phyloP scores from a whole-genome alignment of 2,888 invertebrate genomes.

The Trissolcus japonicus region DNA sequence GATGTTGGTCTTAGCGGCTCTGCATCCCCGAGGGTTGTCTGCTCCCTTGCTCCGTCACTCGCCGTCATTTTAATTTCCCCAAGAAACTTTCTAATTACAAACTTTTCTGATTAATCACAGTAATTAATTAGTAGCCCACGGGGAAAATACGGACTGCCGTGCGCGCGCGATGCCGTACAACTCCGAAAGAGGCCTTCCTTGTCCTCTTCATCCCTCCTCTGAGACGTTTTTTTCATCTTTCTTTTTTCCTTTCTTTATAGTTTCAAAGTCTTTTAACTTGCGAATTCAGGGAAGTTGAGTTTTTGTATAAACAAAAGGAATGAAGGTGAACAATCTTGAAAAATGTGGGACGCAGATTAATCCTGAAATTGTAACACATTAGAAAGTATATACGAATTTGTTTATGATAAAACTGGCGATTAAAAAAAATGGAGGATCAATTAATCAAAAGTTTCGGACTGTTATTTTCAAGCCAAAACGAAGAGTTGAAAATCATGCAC shows the following conservation, averaged over 20 bases:
- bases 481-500: too few species aligned
- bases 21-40: constrained; percentile 58
- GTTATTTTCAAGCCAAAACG: too few species aligned
- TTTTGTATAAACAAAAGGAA: too few species aligned
- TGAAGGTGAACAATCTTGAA: too few species aligned
- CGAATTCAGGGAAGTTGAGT: constrained; percentile 6
- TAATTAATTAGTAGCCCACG: constrained; percentile 78
- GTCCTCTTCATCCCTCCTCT: constrained; percentile 27
- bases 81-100: constrained; percentile 80
- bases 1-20: constrained; percentile 66
- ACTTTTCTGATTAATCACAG: constrained; percentile 81
- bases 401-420: too few species aligned
- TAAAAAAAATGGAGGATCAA: too few species aligned
- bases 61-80: constrained; percentile 77
- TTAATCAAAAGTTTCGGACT: too few species aligned
- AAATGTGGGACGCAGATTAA: too few species aligned
- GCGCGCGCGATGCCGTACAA: constrained; percentile 50
- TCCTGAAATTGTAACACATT: too few species aligned
- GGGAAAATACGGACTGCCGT: constrained; percentile 58
- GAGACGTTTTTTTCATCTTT: constrained; percentile 18
- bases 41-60: constrained; percentile 62
- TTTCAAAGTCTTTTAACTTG: constrained; percentile 33
- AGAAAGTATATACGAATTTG: too few species aligned
- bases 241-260: constrained; percentile 27
- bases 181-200: constrained; percentile 46